Evolutionary conservation across 2,113 vertebrate species (phyloP).

Genomic region (Hyla sarda): DNA sequence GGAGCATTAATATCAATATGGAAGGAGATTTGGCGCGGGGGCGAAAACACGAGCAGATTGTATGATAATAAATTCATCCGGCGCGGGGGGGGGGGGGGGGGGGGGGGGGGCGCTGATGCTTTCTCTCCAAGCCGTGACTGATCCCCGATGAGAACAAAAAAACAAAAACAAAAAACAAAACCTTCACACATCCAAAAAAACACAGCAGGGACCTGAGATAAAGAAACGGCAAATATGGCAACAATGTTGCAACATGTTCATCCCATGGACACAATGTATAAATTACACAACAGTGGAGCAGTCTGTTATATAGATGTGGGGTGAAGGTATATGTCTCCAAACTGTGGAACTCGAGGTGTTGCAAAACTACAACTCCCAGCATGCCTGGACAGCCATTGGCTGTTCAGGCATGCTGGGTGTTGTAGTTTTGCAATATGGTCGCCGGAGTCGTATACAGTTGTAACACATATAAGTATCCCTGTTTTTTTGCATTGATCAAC

Average conservation of each 20-base stretch:
- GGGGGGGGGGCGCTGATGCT: background rate
- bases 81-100: no score
- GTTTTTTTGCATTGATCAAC: no score
- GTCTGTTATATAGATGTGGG: background rate
- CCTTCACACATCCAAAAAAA: background rate
- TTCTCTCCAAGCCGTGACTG: background rate
- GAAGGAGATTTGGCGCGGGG: constrained; percentile 29
- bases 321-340: background rate
- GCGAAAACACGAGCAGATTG: constrained; percentile 26
- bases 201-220: background rate
- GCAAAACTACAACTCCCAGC: no score
- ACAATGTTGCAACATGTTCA: background rate
- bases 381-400: no score
- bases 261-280: no score
- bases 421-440: no score
- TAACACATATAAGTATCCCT: no score
- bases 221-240: background rate
- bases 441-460: no score
- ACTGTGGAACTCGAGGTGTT: no score
- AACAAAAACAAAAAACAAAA: no score
- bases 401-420: no score
- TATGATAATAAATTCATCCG: constrained; percentile 24
- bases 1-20: background rate
- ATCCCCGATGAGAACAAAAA: no score
- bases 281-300: background rate